phyloP scores from a whole-genome alignment of 2,797 vertebrate species.

The Mus spretus region DNA sequence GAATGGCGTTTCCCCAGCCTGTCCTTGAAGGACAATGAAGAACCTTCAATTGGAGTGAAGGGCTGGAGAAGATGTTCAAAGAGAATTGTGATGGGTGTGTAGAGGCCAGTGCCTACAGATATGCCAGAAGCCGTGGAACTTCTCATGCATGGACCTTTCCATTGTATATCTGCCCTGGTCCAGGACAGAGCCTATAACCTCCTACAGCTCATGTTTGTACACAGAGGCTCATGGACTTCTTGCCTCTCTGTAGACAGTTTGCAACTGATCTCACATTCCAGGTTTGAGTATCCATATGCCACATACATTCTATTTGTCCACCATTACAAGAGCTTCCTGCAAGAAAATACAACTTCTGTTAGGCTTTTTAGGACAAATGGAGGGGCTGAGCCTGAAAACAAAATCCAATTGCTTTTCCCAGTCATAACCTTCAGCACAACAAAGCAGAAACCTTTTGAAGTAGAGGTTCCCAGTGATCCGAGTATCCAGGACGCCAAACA shows the following conservation, averaged over 20 bases:
- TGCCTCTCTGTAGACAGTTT: neutral
- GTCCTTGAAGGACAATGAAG: neutral
- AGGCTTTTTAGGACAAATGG: neutral
- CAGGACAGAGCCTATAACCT: neutral
- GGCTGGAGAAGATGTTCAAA: neutral
- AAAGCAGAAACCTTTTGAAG: neutral
- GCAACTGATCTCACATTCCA: neutral
- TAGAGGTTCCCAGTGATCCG: neutral
- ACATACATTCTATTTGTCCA: neutral
- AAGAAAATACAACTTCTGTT: neutral
- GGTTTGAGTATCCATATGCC: neutral
- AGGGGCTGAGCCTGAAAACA: neutral
- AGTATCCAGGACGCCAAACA: neutral
- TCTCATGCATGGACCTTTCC: rapidly evolving
- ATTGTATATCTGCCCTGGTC: rapidly evolving
- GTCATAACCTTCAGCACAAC: neutral
- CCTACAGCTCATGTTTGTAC: too few relatives aligned
- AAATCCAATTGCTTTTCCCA: neutral
- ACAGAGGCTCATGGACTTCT: neutral
- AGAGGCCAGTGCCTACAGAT: too few relatives aligned
- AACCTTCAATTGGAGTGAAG: neutral
- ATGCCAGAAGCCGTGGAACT: neutral
- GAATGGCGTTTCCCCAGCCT: rapidly evolving
- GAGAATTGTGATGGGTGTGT: too few relatives aligned
- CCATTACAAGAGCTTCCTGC: neutral